Evolutionary conservation across 2,888 invertebrate species (phyloP).

Genomic region (Stegophylla sp.): DNA sequence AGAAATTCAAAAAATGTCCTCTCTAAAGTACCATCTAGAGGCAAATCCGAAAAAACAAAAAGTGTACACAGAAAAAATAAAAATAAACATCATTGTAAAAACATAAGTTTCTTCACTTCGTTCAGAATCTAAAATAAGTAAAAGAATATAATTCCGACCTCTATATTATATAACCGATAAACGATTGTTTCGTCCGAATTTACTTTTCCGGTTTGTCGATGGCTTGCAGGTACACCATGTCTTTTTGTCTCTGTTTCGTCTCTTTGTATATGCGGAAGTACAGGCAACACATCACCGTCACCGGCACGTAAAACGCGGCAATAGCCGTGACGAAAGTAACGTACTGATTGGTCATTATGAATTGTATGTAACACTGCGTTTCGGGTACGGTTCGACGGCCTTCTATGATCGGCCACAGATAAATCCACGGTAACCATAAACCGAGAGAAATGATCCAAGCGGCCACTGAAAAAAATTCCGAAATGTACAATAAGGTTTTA

Average conservation of each 20-base stretch:
- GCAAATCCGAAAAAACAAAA: too few relatives aligned
- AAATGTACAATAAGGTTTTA: too few relatives aligned
- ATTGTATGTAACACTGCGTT: conserved; percentile 95
- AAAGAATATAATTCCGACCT: too few relatives aligned
- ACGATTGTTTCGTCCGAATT: background rate
- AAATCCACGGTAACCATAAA: conserved; percentile 99
- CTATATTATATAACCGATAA: background rate
- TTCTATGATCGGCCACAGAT: conserved; percentile 98
- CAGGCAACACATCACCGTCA: conserved; percentile 92
- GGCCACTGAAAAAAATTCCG: conserved; percentile 67
- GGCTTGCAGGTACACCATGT: conserved; percentile 88
- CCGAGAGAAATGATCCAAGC: conserved; percentile 95
- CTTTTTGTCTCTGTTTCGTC: conserved; percentile 95
- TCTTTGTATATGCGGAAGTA: conserved; percentile 96
- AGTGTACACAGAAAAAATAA: too few relatives aligned
- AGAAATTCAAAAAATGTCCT: too few relatives aligned
- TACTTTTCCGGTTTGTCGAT: conserved; percentile 78
- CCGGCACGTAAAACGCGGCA: conserved; percentile 97
- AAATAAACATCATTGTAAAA: too few relatives aligned
- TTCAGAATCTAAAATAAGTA: too few relatives aligned
- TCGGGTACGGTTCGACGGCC: conserved; percentile 90
- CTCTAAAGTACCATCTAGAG: too few relatives aligned
- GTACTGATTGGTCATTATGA: conserved; percentile 96
- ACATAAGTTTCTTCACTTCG: too few relatives aligned
- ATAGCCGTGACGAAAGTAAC: conserved; percentile 96